Percentiles rank a stretch among this genome's conserved stretches.
Evolutionary conservation across 2,113 vertebrate species (phyloP).

Genomic region (Mormyrus iriodes): DNA sequence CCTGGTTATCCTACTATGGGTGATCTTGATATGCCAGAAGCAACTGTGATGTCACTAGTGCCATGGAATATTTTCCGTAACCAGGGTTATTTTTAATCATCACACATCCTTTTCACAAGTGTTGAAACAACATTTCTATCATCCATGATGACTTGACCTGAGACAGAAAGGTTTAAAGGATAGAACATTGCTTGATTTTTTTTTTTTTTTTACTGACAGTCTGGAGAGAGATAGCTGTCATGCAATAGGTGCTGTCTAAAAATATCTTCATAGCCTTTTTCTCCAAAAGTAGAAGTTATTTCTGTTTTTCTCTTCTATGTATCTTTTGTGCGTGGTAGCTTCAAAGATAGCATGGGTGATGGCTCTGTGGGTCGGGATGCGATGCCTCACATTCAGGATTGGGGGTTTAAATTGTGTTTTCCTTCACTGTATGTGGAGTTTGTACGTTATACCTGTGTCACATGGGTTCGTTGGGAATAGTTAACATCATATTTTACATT

Average conservation of each 20-base stretch:
- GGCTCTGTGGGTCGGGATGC: background rate
- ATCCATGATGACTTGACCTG: background rate
- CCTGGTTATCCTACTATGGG: background rate
- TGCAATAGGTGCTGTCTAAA: background rate
- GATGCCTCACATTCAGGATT: background rate
- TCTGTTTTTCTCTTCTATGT: background rate
- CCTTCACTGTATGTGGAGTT: background rate
- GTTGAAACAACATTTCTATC: background rate
- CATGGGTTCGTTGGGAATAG: background rate
- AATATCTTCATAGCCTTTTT: background rate
- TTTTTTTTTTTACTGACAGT: background rate
- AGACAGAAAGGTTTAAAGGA: background rate
- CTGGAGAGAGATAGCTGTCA: background rate
- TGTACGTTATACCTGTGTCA: background rate
- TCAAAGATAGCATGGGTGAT: background rate
- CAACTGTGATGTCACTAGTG: background rate
- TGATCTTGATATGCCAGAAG: background rate
- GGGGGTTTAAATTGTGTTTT: background rate
- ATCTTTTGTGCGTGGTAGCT: background rate
- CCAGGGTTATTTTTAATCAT: conserved; percentile 1
- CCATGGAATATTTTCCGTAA: background rate
- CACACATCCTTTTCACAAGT: background rate
- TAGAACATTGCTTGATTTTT: background rate
- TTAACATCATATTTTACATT: background rate
- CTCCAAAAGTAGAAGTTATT: background rate